Conservation (phyloP, 1,140 invertebrate species). For the Zaprionus kolodkinae region DNA sequence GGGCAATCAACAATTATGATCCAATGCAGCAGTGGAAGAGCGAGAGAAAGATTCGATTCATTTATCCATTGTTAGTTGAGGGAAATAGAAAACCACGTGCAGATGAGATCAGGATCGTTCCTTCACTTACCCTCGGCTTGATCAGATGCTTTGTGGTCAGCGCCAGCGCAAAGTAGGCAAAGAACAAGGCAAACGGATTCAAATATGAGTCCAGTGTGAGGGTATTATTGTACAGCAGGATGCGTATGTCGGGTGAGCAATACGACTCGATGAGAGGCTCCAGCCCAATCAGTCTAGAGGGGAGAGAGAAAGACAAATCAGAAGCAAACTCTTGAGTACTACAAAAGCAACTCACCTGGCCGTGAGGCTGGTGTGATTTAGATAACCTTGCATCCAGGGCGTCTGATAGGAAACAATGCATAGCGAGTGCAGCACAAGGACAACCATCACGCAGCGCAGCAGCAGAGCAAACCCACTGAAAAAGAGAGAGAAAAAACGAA, state of each 20-base stretch:
- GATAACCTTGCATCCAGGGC: constrained; percentile 90
- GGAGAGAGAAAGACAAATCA: constrained; percentile 6
- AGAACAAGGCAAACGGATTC: constrained; percentile 90
- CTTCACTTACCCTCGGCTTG: constrained; percentile 87
- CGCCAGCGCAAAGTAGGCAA: constrained; percentile 90
- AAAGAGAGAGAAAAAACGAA: constrained; percentile 35
- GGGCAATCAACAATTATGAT: constrained; percentile 13
- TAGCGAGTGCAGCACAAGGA: constrained; percentile 91
- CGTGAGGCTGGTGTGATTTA: constrained; percentile 88
- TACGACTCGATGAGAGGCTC: constrained; percentile 86
- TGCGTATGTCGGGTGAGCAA: constrained; percentile 86
- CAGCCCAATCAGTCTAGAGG: constrained; percentile 88
- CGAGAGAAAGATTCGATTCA: constrained; percentile 32
- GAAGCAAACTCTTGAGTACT: not conserved
- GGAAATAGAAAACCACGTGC: constrained; percentile 12
- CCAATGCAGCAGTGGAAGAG: constrained; percentile 28
- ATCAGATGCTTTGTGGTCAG: constrained; percentile 89
- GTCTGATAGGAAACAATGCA: constrained; percentile 94
- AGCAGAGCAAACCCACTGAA: constrained; percentile 90
- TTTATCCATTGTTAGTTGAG: constrained; percentile 39
- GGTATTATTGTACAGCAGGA: constrained; percentile 86
- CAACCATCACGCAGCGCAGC: constrained; percentile 89
- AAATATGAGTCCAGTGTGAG: constrained; percentile 90
- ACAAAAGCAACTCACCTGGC: constrained; percentile 86
- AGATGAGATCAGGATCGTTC: not conserved